Base-by-base conservation (phyloP, 2,888 invertebrate species). In the Cecidostiba fungosa region DNA sequence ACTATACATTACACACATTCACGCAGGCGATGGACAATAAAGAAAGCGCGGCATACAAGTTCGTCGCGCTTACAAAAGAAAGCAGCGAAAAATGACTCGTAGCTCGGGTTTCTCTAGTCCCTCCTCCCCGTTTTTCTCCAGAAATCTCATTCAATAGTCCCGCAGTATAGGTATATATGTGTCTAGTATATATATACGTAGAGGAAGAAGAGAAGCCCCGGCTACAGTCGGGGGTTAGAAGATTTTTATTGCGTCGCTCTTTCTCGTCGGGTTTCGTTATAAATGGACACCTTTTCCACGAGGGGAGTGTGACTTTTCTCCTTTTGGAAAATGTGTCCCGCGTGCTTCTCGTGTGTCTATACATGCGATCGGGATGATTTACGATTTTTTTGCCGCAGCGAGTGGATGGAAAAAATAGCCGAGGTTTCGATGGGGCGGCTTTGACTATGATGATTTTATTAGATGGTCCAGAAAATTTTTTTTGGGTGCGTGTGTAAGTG, bases 61-160 rank as follows among this genome's bases (percentile, higher is more conserved):
- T n/a, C 19, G 29, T 29, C 29, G 72, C 36, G 43, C 43, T 43
- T 10, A 54, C 54, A 54, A 76, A 50, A 54, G 76, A 23, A 76
- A 76, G 54, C 16, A 32, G 69, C 39, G 43, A 59, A 78, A 78
- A 78, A 78, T 69, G 54, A 47, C 39, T 39, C 69, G 29, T 66
- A 26, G 66, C 83, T 70, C 32, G n/a, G 70, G 39, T 32, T 36
- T 70, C 70, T 70, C 72, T 39, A 19, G 12, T 39, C 69, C 59
- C 54, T 72, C 72, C 32, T 32, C 80, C 16, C 19, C 39, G 14
- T 47, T 54, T 79, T 74, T 47, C 47, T 74, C 81, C 47, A 62
- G 66, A 82, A 80, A 73, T 77, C 43, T 69, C 70, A 73, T 83
- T 83, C 83, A 83, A 83, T 83, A 32, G 83, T 32, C 83, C 77